Percentiles rank a stretch among this genome's conserved stretches.
These are phyloP conservation scores for Colaptes auratus DNA, from an alignment of 2,113 vertebrate genomes.

Conservation along the genomic window DNA sequence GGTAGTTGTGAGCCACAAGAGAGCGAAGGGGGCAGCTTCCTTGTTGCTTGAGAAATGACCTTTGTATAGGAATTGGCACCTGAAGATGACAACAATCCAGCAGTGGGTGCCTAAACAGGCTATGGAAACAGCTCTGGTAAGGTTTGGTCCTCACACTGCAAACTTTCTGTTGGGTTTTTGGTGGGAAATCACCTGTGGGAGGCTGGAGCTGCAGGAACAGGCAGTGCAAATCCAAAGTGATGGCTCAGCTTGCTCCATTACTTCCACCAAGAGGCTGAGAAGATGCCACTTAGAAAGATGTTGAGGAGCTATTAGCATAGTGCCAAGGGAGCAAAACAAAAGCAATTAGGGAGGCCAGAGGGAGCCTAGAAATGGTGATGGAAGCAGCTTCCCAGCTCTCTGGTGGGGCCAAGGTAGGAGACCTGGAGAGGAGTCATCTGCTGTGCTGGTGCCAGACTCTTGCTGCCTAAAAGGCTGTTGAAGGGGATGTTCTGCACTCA, in stretches of 20 bases:
- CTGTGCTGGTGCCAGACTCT: neutral
- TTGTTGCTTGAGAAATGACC: neutral
- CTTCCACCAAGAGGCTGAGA: neutral
- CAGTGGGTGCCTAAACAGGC: rapidly evolving
- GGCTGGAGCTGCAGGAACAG: neutral
- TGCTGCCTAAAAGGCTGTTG: neutral
- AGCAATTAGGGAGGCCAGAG: neutral
- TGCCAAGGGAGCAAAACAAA: neutral
- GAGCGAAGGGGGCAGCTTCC: neutral
- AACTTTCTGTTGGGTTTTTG: neutral
- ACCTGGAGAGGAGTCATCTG: neutral
- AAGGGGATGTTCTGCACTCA: neutral
- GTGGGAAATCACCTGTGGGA: neutral
- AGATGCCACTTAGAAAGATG: rapidly evolving
- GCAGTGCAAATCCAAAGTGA: neutral
- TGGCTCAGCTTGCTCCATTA: neutral
- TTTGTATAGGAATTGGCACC: neutral
- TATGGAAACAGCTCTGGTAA: neutral
- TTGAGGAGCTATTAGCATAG: neutral
- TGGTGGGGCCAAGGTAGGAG: neutral
- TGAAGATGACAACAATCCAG: neutral
- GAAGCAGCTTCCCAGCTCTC: neutral
- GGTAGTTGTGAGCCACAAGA: neutral
- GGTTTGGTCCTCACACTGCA: rapidly evolving
- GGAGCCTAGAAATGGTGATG: neutral